Evolutionary conservation across 2,888 invertebrate species (phyloP), one percentile per base, ranked within the genome.

Genomic region (Linnaemya vulpina): DNA sequence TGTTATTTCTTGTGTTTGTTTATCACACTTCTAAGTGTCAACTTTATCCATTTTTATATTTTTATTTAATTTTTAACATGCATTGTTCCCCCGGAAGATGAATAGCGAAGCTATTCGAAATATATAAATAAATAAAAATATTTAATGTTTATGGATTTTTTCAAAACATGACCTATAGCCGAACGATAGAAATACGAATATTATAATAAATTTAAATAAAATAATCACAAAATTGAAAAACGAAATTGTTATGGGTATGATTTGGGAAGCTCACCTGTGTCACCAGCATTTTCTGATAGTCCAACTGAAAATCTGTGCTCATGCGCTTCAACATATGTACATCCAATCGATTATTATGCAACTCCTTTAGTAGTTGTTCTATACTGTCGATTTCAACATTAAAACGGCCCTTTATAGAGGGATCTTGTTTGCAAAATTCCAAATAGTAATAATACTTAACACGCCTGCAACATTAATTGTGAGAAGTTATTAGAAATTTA

Each of bases 371-470:
- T 43, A 93, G 86, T 51, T 91, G 88, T 43, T 90, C 89, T 73
- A 92, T 89, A n/a, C 90, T 89, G 83, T 92, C 89, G 83, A 90
- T 89, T 43, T 92, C 91, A 3, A 91, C 89, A 87, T 92, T 90
- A 46, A 90, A 89, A 86, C 90, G 90, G 15, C 89, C 89, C 40
- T 89, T 90, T 10, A 92, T 89, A n/a, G 87, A 87, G 5, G 91
- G 89, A 88, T 92, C 91, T 62, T 91, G 89, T 70, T 92, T 91
- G 71, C 91, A 91, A 38, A 93, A 89, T 83, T 93, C 93, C 86
- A 90, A 88, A 81, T 91, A 92, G 71, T 93, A 93, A 86, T 88
- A 91, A 22, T 92, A 89, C 71, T 92, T 93, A 20, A 92, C 89
- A 17, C 92, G 92, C 43, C 92, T 92, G 77, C 3, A 81, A 38